These are phyloP conservation scores for Argya squamiceps DNA, from an alignment of 2,797 vertebrate species.

Conservation along the genomic window DNA sequence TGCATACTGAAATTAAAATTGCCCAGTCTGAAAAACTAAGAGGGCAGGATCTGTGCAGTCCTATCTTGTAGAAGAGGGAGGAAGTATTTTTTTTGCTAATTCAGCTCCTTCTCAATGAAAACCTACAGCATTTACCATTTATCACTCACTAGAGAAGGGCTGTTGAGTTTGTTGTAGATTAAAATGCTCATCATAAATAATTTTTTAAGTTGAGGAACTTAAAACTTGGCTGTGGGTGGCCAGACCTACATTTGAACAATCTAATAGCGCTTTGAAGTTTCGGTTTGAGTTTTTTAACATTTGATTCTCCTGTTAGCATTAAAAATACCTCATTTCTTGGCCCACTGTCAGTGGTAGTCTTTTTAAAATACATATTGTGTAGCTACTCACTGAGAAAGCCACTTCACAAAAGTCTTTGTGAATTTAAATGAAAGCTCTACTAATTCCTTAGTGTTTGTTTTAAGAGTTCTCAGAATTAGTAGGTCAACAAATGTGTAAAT, in stretches of 20 bases:
- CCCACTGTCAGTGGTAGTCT: background rate
- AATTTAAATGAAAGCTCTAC: background rate
- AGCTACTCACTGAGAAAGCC: background rate
- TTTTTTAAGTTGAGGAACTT: background rate
- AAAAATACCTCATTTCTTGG: background rate
- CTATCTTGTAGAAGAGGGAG: background rate
- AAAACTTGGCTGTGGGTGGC: background rate
- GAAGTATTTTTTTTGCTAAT: background rate
- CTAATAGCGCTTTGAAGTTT: background rate
- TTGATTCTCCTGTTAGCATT: background rate
- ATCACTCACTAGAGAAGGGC: background rate
- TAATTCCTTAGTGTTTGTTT: background rate
- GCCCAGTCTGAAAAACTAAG: background rate
- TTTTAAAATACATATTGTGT: background rate
- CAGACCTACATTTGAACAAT: background rate
- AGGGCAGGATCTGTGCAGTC: background rate
- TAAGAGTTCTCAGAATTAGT: background rate
- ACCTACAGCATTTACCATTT: background rate
- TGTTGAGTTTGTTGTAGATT: background rate
- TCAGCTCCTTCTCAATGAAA: background rate
- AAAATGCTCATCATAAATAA: background rate
- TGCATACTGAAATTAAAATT: slow-evolving; percentile 42
- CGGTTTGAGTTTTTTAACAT: background rate
- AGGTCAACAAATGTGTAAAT: background rate
- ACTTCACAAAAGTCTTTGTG: background rate